A percentile compares a stretch with the other conserved stretches of the same genome.
Conservation (phyloP, 1,140 invertebrate genomes). For the Pteromalus puparum region DNA sequence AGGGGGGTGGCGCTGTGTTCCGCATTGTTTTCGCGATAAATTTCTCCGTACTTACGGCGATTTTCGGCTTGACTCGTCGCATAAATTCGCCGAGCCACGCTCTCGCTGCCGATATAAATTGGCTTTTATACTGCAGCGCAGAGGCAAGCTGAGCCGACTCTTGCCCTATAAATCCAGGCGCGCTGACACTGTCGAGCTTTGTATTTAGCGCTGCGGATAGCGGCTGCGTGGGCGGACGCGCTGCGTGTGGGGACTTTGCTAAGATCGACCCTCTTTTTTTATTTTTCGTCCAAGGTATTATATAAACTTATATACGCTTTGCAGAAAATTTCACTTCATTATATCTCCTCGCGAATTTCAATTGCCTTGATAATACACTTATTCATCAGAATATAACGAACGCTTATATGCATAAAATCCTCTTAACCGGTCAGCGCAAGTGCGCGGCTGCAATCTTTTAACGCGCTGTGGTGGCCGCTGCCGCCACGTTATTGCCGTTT, state of each 20-base stretch:
- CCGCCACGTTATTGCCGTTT: conserved; percentile 9
- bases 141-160: conserved; percentile 56
- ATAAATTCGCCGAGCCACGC: conserved; percentile 51
- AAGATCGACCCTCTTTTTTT: not conserved
- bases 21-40: conserved; percentile 69
- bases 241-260: not conserved
- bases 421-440: not conserved
- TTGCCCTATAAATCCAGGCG: conserved; percentile 63
- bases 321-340: too few relatives aligned
- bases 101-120: conserved; percentile 64
- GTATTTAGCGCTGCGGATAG: conserved; percentile 59
- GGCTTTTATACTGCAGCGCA: conserved; percentile 65
- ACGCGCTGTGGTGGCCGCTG: too few relatives aligned
- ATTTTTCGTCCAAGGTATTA: too few relatives aligned
- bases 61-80: conserved; percentile 58
- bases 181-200: conserved; percentile 56
- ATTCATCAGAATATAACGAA: conserved; percentile 48
- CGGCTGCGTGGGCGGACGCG: conserved; percentile 63
- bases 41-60: conserved; percentile 52
- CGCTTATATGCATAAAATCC: not conserved
- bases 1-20: conserved; percentile 38
- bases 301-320: too few relatives aligned
- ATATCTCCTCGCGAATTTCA: not conserved
- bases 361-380: not conserved
- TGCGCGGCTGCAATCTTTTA: conserved; percentile 12